Evolutionary conservation across 2,888 invertebrate genomes (phyloP).

Genomic region (Thalpophila matura): DNA sequence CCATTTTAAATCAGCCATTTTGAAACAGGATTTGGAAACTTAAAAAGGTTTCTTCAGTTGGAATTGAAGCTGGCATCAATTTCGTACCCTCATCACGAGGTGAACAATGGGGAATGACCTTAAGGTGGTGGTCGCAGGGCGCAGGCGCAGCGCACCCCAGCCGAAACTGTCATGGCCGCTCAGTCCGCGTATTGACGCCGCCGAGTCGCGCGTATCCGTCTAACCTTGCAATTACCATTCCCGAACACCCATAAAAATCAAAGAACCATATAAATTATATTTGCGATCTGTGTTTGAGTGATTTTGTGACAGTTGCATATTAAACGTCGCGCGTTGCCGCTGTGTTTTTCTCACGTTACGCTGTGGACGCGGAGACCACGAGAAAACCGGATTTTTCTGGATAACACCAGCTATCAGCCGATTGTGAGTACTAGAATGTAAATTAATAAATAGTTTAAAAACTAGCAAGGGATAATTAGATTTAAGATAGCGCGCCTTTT

Average conservation of each 20-base stretch:
- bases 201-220: conserved; percentile 72
- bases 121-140: conserved; percentile 71
- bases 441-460: conserved; percentile 39
- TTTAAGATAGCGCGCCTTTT: conserved; percentile 50
- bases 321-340: conserved; percentile 43
- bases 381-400: conserved; percentile 77
- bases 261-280: conserved; percentile 54
- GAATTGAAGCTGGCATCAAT: conserved; percentile 68
- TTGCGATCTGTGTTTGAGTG: conserved; percentile 62
- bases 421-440: conserved; percentile 76
- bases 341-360: conserved; percentile 57
- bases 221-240: conserved; percentile 34
- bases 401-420: conserved; percentile 69
- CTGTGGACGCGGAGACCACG: conserved; percentile 52
- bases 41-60: conserved; percentile 75
- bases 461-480: conserved; percentile 38
- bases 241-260: conserved; percentile 55
- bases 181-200: conserved; percentile 88
- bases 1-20: conserved; percentile 62
- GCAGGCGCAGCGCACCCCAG: conserved; percentile 84
- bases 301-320: conserved; percentile 60
- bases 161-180: conserved; percentile 85
- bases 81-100: conserved; percentile 68
- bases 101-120: conserved; percentile 86
- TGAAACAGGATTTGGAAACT: conserved; percentile 67